phyloP scores from a whole-genome alignment of 2,888 invertebrate species.

The Coelinius sp. region DNA sequence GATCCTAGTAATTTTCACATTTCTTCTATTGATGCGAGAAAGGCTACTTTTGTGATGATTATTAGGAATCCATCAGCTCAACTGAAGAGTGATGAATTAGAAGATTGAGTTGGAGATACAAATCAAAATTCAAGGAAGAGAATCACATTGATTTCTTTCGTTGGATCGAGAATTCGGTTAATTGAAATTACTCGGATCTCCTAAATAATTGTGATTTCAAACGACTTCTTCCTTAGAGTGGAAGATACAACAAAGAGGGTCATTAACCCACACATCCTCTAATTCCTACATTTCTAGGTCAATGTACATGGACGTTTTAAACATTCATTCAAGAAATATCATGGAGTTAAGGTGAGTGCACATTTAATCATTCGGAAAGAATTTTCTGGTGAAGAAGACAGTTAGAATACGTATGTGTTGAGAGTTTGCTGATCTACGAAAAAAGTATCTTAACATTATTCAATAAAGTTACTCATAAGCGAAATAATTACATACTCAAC shows the following conservation, averaged over 20 bases:
- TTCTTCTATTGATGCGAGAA: background rate
- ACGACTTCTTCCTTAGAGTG: conserved; percentile 20
- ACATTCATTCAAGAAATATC: background rate
- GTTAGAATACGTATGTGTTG: too few relatives aligned
- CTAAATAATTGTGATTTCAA: conserved; percentile 2
- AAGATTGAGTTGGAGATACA: background rate
- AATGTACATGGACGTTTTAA: background rate
- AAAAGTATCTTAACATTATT: too few relatives aligned
- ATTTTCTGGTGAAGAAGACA: background rate
- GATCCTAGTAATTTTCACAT: background rate
- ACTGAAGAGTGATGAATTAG: background rate
- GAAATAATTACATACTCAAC: too few relatives aligned
- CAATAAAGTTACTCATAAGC: too few relatives aligned
- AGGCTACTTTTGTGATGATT: background rate
- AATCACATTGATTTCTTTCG: background rate
- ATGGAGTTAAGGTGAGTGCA: background rate
- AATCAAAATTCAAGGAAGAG: background rate
- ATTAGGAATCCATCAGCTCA: background rate
- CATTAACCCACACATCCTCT: background rate
- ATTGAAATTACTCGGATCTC: background rate
- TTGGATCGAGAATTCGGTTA: background rate
- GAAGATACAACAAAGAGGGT: conserved; percentile 16
- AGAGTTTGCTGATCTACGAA: too few relatives aligned
- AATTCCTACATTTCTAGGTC: conserved; percentile 4
- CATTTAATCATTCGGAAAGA: background rate